Evolutionary conservation across 2,888 invertebrate genomes (phyloP).

Genomic region (Pogonocherus hispidulus): DNA sequence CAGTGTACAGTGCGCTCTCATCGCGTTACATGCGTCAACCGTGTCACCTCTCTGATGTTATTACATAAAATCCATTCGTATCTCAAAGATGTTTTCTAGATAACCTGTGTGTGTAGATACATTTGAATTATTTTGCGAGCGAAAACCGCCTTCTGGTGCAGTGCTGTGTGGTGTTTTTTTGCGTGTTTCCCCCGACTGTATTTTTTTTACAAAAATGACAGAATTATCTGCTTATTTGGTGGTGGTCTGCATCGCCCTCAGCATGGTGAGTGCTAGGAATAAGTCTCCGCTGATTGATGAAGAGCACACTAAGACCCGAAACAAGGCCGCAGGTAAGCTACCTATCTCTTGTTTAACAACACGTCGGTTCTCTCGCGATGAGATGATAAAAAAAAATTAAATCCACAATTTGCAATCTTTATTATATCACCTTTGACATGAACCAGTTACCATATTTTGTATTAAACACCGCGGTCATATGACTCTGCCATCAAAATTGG

Average conservation of each 20-base stretch:
- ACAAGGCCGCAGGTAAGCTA: slow-evolving; percentile 63
- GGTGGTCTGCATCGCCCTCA: slow-evolving; percentile 39
- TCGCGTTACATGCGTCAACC: slow-evolving; percentile 27
- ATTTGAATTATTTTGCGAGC: slow-evolving; percentile 23
- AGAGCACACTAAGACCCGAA: slow-evolving; percentile 59
- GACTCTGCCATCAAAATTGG: background rate
- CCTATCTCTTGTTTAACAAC: background rate
- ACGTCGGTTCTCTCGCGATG: too few relatives aligned
- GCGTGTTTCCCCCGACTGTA: background rate
- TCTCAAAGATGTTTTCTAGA: slow-evolving; percentile 51
- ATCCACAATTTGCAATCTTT: slow-evolving; percentile 33
- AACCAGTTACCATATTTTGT: slow-evolving; percentile 39
- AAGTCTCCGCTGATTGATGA: slow-evolving; percentile 63
- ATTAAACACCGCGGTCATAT: slow-evolving; percentile 14
- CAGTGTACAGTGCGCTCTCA: slow-evolving; percentile 28
- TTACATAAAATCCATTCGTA: slow-evolving; percentile 50
- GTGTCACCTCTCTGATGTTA: slow-evolving; percentile 39
- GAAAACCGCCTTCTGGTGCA: slow-evolving; percentile 35
- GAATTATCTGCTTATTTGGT: slow-evolving; percentile 14
- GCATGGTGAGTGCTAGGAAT: slow-evolving; percentile 53
- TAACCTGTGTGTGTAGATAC: slow-evolving; percentile 27
- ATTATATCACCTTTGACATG: slow-evolving; percentile 48
- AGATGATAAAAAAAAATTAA: too few relatives aligned
- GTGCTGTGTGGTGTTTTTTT: slow-evolving; percentile 44
- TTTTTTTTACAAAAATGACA: slow-evolving; percentile 11